Conservation (phyloP, 2,888 invertebrate genomes). For the Agrypnus murinus region DNA sequence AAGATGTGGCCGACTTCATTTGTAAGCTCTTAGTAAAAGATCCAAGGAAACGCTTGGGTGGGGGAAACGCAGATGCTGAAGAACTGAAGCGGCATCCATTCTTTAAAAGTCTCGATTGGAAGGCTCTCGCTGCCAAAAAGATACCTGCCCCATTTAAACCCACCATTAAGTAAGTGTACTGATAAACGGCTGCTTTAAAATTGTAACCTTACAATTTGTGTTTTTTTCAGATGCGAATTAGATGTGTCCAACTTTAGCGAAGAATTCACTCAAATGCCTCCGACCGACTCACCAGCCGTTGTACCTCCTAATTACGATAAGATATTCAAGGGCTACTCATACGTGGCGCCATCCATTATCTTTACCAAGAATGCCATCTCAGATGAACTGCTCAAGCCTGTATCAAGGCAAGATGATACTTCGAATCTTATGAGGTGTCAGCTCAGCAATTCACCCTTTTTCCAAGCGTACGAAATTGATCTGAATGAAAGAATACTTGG, state of each 20-base stretch:
- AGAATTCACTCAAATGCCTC: constrained; percentile 95
- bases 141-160: constrained; percentile 94
- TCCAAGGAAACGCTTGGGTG: constrained; percentile 89
- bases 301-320: constrained; percentile 90
- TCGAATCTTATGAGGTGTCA: constrained; percentile 63
- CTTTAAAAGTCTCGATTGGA: constrained; percentile 91
- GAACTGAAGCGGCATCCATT: constrained; percentile 94
- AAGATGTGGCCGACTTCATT: constrained; percentile 85
- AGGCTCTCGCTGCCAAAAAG: constrained; percentile 83
- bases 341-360: constrained; percentile 93
- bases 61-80: constrained; percentile 87
- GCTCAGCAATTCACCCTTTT: constrained; percentile 84
- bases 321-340: constrained; percentile 95
- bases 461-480: constrained; percentile 87
- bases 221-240: constrained; percentile 78
- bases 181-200: background rate
- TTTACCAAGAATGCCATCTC: constrained; percentile 87
- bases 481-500: constrained; percentile 82
- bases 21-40: constrained; percentile 90
- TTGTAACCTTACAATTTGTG: background rate
- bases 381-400: constrained; percentile 80
- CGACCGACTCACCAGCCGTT: constrained; percentile 93
- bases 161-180: constrained; percentile 74
- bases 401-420: constrained; percentile 71
- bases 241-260: constrained; percentile 98